phyloP scores from a whole-genome alignment of 2,888 invertebrate species.

The Tuberolachnus salignus region DNA sequence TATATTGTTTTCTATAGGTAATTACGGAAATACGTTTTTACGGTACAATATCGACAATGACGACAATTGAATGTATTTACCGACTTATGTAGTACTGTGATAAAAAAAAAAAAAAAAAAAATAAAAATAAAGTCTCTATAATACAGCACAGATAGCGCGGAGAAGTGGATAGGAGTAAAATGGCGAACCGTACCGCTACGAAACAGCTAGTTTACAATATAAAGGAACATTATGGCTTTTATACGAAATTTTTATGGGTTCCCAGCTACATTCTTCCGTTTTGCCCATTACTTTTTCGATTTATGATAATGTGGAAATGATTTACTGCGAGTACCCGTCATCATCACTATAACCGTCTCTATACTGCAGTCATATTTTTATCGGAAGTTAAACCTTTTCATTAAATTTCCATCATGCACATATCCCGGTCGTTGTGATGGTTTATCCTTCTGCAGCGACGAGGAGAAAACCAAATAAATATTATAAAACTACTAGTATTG shows the following conservation, averaged over 20 bases:
- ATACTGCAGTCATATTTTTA: conserved; percentile 30
- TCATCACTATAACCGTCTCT: conserved; percentile 42
- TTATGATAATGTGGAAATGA: conserved; percentile 55
- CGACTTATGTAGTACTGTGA: too few relatives aligned
- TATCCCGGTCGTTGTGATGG: conserved; percentile 6
- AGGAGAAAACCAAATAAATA: not conserved
- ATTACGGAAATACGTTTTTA: too few relatives aligned
- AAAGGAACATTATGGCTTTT: conserved; percentile 45
- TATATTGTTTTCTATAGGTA: too few relatives aligned
- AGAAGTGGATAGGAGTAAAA: not conserved
- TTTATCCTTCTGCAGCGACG: not conserved
- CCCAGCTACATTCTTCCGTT: conserved; percentile 16
- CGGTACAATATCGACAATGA: too few relatives aligned
- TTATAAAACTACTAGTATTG: conserved; percentile 19
- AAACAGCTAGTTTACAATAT: conserved; percentile 42
- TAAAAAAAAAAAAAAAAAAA: too few relatives aligned
- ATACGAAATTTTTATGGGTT: conserved; percentile 49
- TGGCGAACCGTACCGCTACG: not conserved
- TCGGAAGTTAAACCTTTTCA: conserved; percentile 36
- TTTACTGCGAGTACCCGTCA: conserved; percentile 52
- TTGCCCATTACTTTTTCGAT: conserved; percentile 42
- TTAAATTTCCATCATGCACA: conserved; percentile 47
- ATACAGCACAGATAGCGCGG: too few relatives aligned
- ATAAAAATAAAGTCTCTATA: too few relatives aligned
- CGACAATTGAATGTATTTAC: too few relatives aligned